Percentiles rank a stretch among this genome's conserved stretches.
Evolutionary conservation across 2,797 vertebrate genomes (phyloP).

Genomic region (Dermochelys coriacea): DNA sequence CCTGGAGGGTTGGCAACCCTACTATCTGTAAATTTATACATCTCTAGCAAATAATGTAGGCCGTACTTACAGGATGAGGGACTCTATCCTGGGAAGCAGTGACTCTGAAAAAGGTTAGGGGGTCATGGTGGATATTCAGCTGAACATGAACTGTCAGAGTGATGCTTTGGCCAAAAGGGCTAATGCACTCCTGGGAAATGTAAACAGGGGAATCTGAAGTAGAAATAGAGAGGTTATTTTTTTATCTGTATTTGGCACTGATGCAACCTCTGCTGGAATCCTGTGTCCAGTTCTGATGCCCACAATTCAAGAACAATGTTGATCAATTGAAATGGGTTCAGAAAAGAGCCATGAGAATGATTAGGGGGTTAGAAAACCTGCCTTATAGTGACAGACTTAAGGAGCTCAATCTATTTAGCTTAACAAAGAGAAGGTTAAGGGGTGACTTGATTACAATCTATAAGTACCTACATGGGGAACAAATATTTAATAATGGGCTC

Average conservation of each 20-base stretch:
- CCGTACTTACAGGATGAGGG: not conserved
- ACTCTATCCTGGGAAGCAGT: not conserved
- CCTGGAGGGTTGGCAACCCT: too few relatives aligned
- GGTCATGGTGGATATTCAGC: not conserved
- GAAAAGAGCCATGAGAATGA: too few relatives aligned
- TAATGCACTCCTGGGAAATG: not conserved
- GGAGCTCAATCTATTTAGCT: too few relatives aligned
- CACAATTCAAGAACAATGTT: too few relatives aligned
- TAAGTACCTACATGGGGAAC: not conserved
- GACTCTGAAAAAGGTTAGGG: not conserved
- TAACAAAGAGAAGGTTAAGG: too few relatives aligned
- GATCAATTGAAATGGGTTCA: too few relatives aligned
- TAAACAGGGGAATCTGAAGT: not conserved
- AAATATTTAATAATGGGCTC: not conserved
- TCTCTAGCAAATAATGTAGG: not conserved
- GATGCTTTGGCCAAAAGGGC: not conserved
- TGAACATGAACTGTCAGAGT: not conserved
- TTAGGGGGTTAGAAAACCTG: too few relatives aligned
- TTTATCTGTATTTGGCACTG: too few relatives aligned
- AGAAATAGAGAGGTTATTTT: too few relatives aligned
- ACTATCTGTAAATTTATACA: not conserved
- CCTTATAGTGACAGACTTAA: too few relatives aligned
- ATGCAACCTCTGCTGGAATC: not conserved
- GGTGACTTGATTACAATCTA: too few relatives aligned
- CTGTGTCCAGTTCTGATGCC: not conserved